phyloP scores from a whole-genome alignment of 2,113 vertebrate genomes.

The Cavia porcellus region DNA sequence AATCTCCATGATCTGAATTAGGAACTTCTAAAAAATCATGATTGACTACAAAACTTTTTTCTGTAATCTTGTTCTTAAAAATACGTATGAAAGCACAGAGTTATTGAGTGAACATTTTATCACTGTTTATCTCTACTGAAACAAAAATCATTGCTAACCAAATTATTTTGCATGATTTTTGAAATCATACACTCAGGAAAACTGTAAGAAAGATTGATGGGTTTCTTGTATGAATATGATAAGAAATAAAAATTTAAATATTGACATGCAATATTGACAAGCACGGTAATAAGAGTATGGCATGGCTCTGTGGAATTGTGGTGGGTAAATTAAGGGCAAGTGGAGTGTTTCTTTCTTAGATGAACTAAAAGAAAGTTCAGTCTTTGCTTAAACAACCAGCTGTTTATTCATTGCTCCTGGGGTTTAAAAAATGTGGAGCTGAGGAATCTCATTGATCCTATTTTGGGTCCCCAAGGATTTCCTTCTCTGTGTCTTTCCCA shows the following conservation, averaged over 20 bases:
- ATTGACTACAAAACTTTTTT: background rate
- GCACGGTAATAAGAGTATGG: background rate
- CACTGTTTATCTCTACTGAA: background rate
- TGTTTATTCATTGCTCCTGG: constrained; percentile 63
- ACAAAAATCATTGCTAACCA: background rate
- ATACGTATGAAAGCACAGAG: background rate
- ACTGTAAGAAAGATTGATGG: background rate
- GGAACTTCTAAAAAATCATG: background rate
- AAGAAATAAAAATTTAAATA: constrained; percentile 10
- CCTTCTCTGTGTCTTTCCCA: constrained; percentile 70
- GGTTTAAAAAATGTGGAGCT: constrained; percentile 72
- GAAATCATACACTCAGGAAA: background rate
- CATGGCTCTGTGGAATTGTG: constrained; percentile 52
- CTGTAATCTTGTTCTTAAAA: background rate
- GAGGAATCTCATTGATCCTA: constrained; percentile 79
- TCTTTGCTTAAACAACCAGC: constrained; percentile 68
- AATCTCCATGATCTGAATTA: background rate
- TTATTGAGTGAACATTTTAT: background rate
- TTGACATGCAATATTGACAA: background rate
- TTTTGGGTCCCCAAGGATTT: constrained; percentile 69
- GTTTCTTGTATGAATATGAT: constrained; percentile 1
- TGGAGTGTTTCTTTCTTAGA: constrained; percentile 62
- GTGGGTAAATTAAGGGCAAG: constrained; percentile 66
- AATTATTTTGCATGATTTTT: background rate
- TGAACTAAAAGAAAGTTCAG: background rate